Evolutionary conservation across 2,113 vertebrate genomes (phyloP).

Genomic region (Strix uralensis): DNA sequence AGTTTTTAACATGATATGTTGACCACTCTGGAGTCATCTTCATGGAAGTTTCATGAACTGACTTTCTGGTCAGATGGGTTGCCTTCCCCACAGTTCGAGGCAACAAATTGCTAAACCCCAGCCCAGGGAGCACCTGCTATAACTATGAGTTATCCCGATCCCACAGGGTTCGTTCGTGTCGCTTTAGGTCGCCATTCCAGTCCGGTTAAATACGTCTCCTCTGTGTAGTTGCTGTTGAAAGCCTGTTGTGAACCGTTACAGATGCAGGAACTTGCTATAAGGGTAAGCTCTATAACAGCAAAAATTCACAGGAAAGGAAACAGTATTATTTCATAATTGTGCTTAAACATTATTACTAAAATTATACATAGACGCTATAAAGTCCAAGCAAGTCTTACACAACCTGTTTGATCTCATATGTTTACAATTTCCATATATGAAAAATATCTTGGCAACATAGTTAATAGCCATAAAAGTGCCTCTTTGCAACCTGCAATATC

Average conservation of each 20-base stretch:
- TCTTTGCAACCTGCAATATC: neutral
- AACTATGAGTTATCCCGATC: neutral
- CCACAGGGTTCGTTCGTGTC: neutral
- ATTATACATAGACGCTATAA: neutral
- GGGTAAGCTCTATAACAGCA: neutral
- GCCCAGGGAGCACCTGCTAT: neutral
- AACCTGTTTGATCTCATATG: neutral
- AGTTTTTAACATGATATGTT: neutral
- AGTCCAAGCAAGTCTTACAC: constrained; percentile 12
- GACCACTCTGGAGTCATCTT: neutral
- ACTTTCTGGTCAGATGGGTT: neutral
- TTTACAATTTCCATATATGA: neutral
- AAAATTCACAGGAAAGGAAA: neutral
- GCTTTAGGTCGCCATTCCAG: neutral
- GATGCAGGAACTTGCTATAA: neutral
- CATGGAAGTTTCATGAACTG: neutral
- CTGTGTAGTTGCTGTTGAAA: neutral
- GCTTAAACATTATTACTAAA: neutral
- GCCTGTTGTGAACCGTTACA: neutral
- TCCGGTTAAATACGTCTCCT: neutral
- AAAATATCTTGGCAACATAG: neutral
- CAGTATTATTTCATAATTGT: neutral
- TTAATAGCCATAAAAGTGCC: neutral
- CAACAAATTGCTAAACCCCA: neutral
- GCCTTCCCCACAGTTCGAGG: neutral